phyloP scores from a whole-genome alignment of 2,113 vertebrate species.

The Cochlearius cochlearius region DNA sequence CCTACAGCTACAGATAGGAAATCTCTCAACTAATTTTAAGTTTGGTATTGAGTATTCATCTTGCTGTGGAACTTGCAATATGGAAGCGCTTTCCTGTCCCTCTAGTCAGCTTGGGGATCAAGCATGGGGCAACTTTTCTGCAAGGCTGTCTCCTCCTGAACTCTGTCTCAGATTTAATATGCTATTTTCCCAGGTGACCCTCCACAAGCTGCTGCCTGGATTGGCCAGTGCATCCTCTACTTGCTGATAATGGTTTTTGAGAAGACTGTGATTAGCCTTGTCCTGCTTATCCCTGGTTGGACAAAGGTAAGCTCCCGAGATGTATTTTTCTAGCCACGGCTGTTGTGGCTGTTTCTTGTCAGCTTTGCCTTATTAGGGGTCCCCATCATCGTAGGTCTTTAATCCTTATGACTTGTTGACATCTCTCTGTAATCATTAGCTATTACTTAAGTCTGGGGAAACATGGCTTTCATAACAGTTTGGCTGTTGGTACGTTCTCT shows the following conservation, averaged over 20 bases:
- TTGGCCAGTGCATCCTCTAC: constrained; percentile 77
- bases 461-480: not conserved
- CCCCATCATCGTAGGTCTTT: not conserved
- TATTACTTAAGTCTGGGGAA: not conserved
- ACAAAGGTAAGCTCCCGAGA: constrained; percentile 65
- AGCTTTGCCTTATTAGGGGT: not conserved
- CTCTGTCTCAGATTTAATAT: not conserved
- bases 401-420: not conserved
- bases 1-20: not conserved
- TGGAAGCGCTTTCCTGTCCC: not conserved
- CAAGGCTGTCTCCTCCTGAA: not conserved
- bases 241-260: constrained; percentile 81
- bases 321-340: not conserved
- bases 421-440: not conserved
- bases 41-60: not conserved
- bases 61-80: fast-evolving
- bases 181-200: constrained; percentile 67
- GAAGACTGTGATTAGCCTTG: constrained; percentile 75
- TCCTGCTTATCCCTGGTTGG: constrained; percentile 78
- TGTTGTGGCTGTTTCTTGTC: not conserved
- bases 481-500: not conserved
- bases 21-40: not conserved
- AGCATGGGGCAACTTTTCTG: not conserved
- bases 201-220: constrained; percentile 74
- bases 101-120: not conserved